phyloP scores from a whole-genome alignment of 1,140 invertebrate genomes.

The Chionoecetes opilio region DNA sequence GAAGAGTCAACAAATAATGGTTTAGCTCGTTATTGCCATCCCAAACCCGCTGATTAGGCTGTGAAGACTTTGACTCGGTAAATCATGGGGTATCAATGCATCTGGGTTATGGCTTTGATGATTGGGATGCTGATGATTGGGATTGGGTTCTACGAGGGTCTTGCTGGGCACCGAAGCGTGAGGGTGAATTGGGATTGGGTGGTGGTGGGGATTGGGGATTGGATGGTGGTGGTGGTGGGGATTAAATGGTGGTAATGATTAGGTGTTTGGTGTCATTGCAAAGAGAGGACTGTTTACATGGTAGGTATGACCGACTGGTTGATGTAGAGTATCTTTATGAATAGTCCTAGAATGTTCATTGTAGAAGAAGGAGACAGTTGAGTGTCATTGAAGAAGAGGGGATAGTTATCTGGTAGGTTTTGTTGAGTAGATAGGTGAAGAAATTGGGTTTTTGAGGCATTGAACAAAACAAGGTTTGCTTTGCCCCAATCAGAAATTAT shows the following conservation, averaged over 20 bases:
- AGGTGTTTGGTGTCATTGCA: background rate
- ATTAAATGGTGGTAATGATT: background rate
- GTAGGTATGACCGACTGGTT: too few relatives aligned
- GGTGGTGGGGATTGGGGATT: background rate
- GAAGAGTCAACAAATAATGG: constrained; percentile 42
- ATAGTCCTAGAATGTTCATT: too few relatives aligned
- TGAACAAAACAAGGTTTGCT: too few relatives aligned
- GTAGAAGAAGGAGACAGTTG: too few relatives aligned
- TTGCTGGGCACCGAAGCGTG: constrained; percentile 4
- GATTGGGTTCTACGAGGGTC: background rate
- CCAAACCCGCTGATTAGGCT: constrained; percentile 40
- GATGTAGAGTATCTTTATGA: too few relatives aligned
- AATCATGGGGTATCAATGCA: constrained; percentile 62
- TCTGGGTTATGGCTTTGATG: constrained; percentile 51
- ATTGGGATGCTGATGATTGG: too few relatives aligned
- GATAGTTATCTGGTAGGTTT: too few relatives aligned
- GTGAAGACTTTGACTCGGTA: constrained; percentile 2
- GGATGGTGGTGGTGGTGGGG: background rate
- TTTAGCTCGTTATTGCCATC: background rate
- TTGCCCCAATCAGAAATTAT: too few relatives aligned
- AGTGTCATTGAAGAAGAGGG: too few relatives aligned
- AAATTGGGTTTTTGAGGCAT: too few relatives aligned
- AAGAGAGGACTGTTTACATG: too few relatives aligned
- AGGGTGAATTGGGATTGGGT: background rate
- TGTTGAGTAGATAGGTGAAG: too few relatives aligned